phyloP scores from a whole-genome alignment of 2,888 invertebrate genomes.

The Archaeoteleia sp. region DNA sequence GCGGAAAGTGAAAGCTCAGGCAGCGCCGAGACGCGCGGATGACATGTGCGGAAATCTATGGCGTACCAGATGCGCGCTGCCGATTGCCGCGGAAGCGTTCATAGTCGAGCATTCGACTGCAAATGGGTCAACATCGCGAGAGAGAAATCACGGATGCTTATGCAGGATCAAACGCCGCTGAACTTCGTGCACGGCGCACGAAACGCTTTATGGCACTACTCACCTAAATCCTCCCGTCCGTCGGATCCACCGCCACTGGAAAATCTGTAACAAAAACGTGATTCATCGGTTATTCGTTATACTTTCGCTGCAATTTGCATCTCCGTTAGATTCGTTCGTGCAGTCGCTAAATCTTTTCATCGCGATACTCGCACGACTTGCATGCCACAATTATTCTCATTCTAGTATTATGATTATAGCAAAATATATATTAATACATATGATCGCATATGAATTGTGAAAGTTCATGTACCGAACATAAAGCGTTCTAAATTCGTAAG shows the following conservation, averaged over 20 bases:
- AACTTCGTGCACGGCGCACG: conserved; percentile 37
- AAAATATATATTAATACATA: too few species aligned
- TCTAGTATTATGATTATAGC: too few species aligned
- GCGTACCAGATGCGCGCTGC: too few species aligned
- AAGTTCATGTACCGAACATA: too few species aligned
- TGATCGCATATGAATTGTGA: too few species aligned
- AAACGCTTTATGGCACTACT: conserved; percentile 35
- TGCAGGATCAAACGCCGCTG: conserved; percentile 22
- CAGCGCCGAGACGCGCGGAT: conserved; percentile 34
- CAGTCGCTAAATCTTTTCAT: too few species aligned
- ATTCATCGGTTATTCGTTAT: conserved; percentile 15
- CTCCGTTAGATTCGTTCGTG: too few species aligned
- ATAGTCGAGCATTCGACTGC: conserved; percentile 31
- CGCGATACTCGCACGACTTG: too few species aligned
- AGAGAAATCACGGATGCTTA: conserved; percentile 39
- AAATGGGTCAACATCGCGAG: conserved; percentile 40
- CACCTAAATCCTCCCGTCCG: conserved; percentile 66
- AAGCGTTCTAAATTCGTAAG: too few species aligned
- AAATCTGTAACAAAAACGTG: conserved; percentile 57
- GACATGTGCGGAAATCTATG: conserved; percentile 41
- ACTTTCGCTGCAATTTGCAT: too few species aligned
- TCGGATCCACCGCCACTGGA: conserved; percentile 61
- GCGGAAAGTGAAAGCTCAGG: conserved; percentile 50
- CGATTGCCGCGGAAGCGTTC: conserved; percentile 46
- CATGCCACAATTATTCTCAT: too few species aligned